A percentile compares a stretch with the other conserved stretches of the same genome.
These are phyloP conservation scores for Phylloscopus trochilus DNA, from an alignment of 2,113 vertebrate genomes.

Conservation along the genomic window DNA sequence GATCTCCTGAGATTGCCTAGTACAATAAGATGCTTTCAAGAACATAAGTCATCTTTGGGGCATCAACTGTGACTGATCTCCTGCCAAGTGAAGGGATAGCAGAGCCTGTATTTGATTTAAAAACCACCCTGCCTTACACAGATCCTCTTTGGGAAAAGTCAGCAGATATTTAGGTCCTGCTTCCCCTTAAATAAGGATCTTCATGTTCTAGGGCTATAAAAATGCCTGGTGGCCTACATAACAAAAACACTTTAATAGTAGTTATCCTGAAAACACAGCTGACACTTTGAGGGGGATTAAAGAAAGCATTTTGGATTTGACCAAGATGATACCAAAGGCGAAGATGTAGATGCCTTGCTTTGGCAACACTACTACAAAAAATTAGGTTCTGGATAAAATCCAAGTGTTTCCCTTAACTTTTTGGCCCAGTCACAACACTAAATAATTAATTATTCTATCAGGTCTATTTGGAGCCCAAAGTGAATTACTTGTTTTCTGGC, in stretches of 20 bases:
- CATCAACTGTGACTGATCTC: background rate
- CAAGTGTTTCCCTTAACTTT: background rate
- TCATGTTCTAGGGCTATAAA: background rate
- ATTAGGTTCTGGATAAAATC: background rate
- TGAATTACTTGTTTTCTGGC: background rate
- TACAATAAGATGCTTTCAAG: background rate
- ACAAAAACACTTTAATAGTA: background rate
- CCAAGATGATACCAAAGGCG: background rate
- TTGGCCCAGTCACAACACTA: background rate
- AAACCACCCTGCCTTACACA: background rate
- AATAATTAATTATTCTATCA: background rate
- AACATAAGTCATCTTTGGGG: background rate
- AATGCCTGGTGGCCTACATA: background rate
- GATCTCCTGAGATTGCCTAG: background rate
- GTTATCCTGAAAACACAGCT: background rate
- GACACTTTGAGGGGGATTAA: background rate
- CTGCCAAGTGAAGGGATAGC: background rate
- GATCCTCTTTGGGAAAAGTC: background rate
- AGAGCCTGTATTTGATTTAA: background rate
- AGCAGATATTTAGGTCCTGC: background rate
- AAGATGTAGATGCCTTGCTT: background rate
- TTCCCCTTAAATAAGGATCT: background rate
- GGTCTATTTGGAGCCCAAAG: background rate
- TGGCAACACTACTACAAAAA: background rate
- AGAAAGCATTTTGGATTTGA: background rate